Conservation (phyloP, 2,113 vertebrate species). For the Strix uralensis region DNA sequence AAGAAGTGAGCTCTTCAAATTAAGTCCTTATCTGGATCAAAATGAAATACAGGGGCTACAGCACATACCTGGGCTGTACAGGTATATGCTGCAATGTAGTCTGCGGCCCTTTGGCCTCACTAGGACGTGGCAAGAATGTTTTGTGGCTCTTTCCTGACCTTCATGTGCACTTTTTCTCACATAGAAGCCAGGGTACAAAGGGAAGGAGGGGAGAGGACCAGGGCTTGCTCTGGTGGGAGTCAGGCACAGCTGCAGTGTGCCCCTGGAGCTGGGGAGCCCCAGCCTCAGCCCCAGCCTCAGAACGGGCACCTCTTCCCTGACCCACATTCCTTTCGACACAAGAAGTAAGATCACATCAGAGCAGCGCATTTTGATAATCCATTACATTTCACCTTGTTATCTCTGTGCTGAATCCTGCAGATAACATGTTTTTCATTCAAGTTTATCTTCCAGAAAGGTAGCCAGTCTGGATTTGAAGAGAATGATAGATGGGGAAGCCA, state of each 20-base stretch:
- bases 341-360: neutral
- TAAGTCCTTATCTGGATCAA: neutral
- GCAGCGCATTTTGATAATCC: neutral
- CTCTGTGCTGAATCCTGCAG: neutral
- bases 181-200: neutral
- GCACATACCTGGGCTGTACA: neutral
- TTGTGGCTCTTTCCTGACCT: neutral
- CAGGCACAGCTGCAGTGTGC: accelerated
- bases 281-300: neutral
- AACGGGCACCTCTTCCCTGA: accelerated
- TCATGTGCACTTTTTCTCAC: neutral
- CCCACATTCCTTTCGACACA: accelerated
- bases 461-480: neutral
- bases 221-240: neutral
- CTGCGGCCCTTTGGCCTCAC: neutral
- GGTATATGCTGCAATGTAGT: neutral
- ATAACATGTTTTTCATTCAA: neutral
- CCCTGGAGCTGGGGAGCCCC: neutral
- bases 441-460: neutral
- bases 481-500: neutral
- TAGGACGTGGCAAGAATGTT: neutral
- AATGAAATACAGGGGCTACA: neutral
- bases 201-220: neutral
- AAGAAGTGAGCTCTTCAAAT: neutral
- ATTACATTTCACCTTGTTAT: neutral